phyloP scores from a whole-genome alignment of 2,888 invertebrate species.

The Pyrocoelia pectoralis region DNA sequence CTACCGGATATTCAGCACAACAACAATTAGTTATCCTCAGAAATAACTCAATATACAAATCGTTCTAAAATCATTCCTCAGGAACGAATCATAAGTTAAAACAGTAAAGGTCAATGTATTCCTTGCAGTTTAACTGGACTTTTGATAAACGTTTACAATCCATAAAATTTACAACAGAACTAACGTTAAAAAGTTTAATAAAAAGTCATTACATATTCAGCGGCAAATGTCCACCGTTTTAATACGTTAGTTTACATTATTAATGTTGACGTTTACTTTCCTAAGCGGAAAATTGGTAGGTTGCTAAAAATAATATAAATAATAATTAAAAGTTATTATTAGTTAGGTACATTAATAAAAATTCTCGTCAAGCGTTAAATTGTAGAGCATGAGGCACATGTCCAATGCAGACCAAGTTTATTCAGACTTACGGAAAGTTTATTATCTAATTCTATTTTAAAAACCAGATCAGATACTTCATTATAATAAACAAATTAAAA shows the following conservation, averaged over 20 bases:
- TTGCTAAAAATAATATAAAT: constrained; percentile 1
- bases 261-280: neutral
- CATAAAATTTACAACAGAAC: neutral
- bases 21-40: no score
- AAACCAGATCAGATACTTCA: neutral
- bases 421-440: neutral
- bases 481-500: constrained; percentile 1
- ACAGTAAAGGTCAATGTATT: neutral
- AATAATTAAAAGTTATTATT: neutral
- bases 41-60: no score
- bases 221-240: no score
- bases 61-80: neutral
- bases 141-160: neutral
- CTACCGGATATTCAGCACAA: no score
- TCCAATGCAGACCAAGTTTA: neutral
- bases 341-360: neutral
- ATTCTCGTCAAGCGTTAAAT: neutral
- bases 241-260: neutral
- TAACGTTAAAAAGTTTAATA: neutral
- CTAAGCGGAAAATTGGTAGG: neutral
- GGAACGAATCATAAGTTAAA: neutral
- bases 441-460: neutral
- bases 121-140: neutral
- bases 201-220: no score
- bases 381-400: neutral